A percentile compares a stretch with the other conserved stretches of the same genome.
These are phyloP conservation scores for Tribolium madens DNA, from an alignment of 1,140 invertebrate genomes.

Conservation along the genomic window DNA sequence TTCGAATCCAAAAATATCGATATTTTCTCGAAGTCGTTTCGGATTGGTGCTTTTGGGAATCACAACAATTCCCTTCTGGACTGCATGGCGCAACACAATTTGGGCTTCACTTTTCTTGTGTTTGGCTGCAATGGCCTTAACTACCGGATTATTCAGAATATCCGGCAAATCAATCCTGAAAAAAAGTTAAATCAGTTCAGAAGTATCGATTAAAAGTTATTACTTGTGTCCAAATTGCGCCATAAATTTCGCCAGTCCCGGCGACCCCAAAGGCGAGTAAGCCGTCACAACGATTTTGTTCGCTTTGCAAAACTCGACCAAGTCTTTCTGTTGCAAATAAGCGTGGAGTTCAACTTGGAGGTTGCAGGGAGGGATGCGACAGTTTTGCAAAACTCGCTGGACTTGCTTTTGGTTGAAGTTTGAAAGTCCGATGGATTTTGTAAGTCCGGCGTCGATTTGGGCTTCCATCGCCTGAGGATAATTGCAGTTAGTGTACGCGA, in stretches of 20 bases:
- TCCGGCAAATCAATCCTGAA: constrained; percentile 73
- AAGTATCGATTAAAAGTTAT: constrained; percentile 21
- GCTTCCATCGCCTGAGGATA: constrained; percentile 78
- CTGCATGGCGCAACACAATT: constrained; percentile 80
- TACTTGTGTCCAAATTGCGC: constrained; percentile 65
- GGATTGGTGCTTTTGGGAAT: constrained; percentile 89
- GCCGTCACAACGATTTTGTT: constrained; percentile 82
- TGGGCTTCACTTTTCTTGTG: constrained; percentile 82
- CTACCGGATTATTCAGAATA: constrained; percentile 76
- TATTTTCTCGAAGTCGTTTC: constrained; percentile 75
- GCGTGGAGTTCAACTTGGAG: constrained; percentile 86
- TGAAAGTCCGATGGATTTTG: constrained; percentile 82
- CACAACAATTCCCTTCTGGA: constrained; percentile 79
- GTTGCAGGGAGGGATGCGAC: constrained; percentile 77
- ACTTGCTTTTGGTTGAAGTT: constrained; percentile 84
- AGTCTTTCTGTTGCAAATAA: constrained; percentile 82
- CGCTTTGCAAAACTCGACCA: constrained; percentile 80
- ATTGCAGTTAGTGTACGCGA: background rate
- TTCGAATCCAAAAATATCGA: constrained; percentile 75
- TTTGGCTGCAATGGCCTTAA: constrained; percentile 76
- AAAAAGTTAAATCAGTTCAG: constrained; percentile 58
- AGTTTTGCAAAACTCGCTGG: constrained; percentile 72
- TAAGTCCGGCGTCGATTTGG: constrained; percentile 74
- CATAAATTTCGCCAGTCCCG: constrained; percentile 70
- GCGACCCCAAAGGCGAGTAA: constrained; percentile 86